Evolutionary conservation across 2,888 invertebrate species (phyloP), one percentile per base, ranked within the genome.

Genomic region (Thecocarcelia acutangulata): DNA sequence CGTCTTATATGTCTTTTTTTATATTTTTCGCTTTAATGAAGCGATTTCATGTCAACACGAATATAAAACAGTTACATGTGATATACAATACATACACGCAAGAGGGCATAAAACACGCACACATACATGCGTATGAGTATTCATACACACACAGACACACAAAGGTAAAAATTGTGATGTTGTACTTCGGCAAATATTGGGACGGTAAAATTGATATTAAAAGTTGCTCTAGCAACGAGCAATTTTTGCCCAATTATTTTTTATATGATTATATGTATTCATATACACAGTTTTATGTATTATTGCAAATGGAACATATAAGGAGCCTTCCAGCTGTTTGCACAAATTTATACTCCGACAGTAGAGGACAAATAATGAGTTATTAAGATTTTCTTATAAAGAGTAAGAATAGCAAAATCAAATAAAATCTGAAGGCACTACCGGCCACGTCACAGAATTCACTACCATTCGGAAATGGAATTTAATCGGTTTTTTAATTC

Each of bases 201-300:
- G 21, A 58, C 21, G 56, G 2, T 56, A 48, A 58, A 33, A 70
- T 70, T 70, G 58, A 48, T 70, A 70, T 70, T 59, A 59, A 58
- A 48, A 24, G 58, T 70, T 24, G 42, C 58, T 48, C 13, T 58
- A n/a, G 70, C 46, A 70, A 70, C 69, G 8, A 13, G 37, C 1
- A 70, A n/a, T 24, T 63, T 15, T 52, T 50, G 19, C 64, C n/a
- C 48, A 46, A 33, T 48, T 63, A 15, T 48, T 63, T 24, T 63
- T 33, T 37, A 33, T 33, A 33, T 33, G 1, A 8, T 33, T 33
- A 33, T 8, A 33, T 9, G 8, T 9, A 33, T 33, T 1, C 8
- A 33, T 9, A 8, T 33, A 33, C 33, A 33, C 33, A 33, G 8
- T 15, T 37, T 17, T 13, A 8, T 5, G 11, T 12, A 13, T 24